Conservation (phyloP, 2,113 vertebrate genomes). For the Ibidorhyncha struthersii region DNA sequence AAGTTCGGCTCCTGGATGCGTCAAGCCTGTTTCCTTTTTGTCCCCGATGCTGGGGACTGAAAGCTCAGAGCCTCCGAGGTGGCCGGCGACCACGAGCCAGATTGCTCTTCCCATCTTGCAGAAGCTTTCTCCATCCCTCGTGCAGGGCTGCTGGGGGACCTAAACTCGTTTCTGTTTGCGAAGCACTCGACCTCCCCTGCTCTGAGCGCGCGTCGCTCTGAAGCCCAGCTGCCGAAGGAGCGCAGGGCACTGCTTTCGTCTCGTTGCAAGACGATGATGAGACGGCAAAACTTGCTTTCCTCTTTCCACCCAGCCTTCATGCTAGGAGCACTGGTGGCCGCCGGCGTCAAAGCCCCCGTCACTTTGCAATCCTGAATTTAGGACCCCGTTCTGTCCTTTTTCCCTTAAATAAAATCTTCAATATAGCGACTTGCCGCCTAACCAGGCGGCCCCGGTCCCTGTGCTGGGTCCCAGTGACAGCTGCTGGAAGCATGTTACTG, state of each 20-base stretch:
- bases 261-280: background rate
- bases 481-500: conserved; percentile 61
- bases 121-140: background rate
- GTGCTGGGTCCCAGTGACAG: conserved; percentile 65
- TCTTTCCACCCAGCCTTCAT: background rate
- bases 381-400: background rate
- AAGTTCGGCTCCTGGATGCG: background rate
- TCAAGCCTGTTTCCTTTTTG: fast-evolving
- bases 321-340: background rate
- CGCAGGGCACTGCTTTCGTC: background rate
- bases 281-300: background rate
- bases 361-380: background rate
- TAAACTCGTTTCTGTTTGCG: background rate
- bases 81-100: background rate
- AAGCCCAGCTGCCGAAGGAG: background rate
- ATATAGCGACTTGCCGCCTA: background rate
- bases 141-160: background rate
- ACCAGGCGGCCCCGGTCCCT: conserved; percentile 34
- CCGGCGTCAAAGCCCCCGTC: background rate
- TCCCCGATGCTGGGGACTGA: background rate
- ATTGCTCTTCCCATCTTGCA: background rate
- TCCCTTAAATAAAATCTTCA: background rate
- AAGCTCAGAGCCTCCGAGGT: fast-evolving
- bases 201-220: background rate
- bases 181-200: background rate